A percentile compares a stretch with the other conserved stretches of the same genome.
phyloP scores from a whole-genome alignment of 2,113 vertebrate genomes.

The Macheiramphus alcinus region DNA sequence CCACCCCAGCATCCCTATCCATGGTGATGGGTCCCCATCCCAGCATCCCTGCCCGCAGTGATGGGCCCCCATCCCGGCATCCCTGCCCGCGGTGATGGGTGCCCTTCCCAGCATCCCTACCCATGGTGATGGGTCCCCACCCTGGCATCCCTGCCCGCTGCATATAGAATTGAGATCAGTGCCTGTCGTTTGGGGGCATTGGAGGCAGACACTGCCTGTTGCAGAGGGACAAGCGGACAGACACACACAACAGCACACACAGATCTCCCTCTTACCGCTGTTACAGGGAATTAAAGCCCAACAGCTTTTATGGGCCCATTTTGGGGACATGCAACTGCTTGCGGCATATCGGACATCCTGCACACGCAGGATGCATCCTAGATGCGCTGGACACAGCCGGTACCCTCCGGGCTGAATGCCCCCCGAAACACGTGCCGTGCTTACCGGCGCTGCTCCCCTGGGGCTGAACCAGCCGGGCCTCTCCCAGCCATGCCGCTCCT shows the following conservation, averaged over 20 bases:
- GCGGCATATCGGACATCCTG: no score
- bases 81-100: neutral
- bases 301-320: neutral
- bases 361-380: rapidly evolving
- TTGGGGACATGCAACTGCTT: neutral
- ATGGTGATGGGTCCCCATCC: neutral
- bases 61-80: rapidly evolving
- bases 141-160: rapidly evolving
- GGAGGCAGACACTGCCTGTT: neutral
- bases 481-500: constrained; percentile 97
- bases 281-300: neutral
- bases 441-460: constrained; percentile 80
- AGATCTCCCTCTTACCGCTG: neutral
- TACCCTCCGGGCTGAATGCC: neutral
- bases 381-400: rapidly evolving
- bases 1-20: rapidly evolving
- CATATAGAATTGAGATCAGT: neutral
- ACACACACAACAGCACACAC: neutral
- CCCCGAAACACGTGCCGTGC: rapidly evolving
- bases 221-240: neutral
- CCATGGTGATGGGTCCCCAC: rapidly evolving
- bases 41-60: rapidly evolving
- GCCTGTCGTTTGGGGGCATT: rapidly evolving
- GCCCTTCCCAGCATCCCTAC: rapidly evolving
- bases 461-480: constrained; percentile 92